These are phyloP conservation scores for Melanostoma mellinum DNA, from an alignment of 2,888 invertebrate genomes.

Conservation along the genomic window DNA sequence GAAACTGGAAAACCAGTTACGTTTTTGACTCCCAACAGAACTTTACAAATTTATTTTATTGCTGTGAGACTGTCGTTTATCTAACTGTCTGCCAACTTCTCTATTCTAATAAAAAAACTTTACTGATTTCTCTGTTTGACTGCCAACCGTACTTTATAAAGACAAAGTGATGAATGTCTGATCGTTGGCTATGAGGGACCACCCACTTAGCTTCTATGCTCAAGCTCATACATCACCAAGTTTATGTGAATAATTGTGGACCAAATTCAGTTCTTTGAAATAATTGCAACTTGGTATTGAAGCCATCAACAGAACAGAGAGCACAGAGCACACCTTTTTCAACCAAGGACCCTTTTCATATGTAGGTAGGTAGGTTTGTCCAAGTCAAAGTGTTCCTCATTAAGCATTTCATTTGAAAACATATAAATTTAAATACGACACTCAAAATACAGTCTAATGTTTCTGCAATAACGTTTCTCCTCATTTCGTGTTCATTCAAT, in stretches of 20 bases:
- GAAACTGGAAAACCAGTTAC: no score
- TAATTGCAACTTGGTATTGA: conserved; percentile 35
- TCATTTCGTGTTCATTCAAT: conserved; percentile 57
- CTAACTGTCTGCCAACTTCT: no score
- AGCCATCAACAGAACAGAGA: no score
- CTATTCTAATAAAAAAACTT: no score
- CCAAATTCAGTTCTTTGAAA: conserved; percentile 6
- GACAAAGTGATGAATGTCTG: no score
- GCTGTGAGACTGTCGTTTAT: no score
- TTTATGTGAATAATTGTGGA: neutral
- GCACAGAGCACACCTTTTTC: conserved; percentile 11
- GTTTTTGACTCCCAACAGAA: no score
- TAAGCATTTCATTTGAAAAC: conserved; percentile 56
- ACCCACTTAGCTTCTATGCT: no score
- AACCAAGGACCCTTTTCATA: conserved; percentile 12
- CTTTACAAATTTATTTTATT: no score
- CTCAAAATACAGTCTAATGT: conserved; percentile 50
- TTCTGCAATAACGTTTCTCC: conserved; percentile 48
- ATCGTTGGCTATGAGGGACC: no score
- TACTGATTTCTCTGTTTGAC: no score
- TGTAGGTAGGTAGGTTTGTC: neutral
- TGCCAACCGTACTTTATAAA: no score
- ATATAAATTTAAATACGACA: conserved; percentile 42
- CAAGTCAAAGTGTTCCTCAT: conserved; percentile 56
- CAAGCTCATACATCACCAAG: neutral